phyloP scores from a whole-genome alignment of 2,113 vertebrate genomes.

The Sinosuthora webbiana region DNA sequence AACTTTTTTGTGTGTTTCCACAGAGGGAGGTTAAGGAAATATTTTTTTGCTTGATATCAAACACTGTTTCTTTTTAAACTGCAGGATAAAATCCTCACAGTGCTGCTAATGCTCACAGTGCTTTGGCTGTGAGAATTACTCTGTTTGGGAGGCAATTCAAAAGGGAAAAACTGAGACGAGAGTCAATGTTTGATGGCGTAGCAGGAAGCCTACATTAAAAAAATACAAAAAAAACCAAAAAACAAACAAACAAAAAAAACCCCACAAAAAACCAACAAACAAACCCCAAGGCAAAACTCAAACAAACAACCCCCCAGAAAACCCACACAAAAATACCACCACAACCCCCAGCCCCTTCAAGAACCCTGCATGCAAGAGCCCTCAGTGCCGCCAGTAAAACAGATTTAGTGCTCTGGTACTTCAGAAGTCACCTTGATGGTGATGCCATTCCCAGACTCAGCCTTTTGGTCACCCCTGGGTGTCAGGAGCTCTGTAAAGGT shows the following conservation, averaged over 20 bases:
- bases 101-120: neutral
- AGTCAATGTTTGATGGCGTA: neutral
- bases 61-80: neutral
- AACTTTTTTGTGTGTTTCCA: neutral
- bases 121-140: neutral
- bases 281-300: neutral
- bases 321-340: fast-evolving
- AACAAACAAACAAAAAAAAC: neutral
- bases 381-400: neutral
- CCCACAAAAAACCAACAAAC: neutral
- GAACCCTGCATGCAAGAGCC: neutral
- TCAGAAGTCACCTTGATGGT: neutral
- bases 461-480: neutral
- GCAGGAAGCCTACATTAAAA: neutral
- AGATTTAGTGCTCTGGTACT: neutral
- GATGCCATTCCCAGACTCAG: neutral
- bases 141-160: neutral
- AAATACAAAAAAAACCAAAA: neutral
- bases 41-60: neutral
- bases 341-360: neutral
- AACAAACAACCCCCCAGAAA: neutral
- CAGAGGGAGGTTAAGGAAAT: neutral
- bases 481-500: neutral
- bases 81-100: neutral
- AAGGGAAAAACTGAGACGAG: neutral